Percentiles rank a stretch among this genome's conserved stretches.
Evolutionary conservation across 2,888 invertebrate species (phyloP).

Genomic region (Melangyna quadrimaculata): DNA sequence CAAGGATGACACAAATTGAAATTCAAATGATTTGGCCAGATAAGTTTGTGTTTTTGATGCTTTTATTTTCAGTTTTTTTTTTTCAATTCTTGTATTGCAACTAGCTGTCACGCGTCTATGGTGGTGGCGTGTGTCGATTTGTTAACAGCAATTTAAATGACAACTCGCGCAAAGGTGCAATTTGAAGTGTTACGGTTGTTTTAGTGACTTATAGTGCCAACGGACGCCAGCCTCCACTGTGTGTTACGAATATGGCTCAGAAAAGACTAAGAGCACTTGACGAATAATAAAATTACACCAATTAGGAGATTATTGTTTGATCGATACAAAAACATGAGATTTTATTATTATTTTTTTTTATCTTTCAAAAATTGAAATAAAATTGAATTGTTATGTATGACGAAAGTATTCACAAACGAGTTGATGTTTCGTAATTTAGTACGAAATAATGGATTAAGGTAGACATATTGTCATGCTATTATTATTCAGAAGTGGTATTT

Average conservation of each 20-base stretch:
- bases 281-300: conserved; percentile 50
- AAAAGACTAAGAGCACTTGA: conserved; percentile 53
- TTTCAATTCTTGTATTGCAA: not conserved
- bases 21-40: conserved; percentile 47
- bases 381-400: not conserved
- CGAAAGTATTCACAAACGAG: not conserved
- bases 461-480: not conserved
- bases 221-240: too few relatives aligned
- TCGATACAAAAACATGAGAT: not conserved
- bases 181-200: conserved; percentile 41
- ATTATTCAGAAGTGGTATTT: conserved; percentile 5
- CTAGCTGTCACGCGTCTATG: not conserved
- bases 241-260: not conserved
- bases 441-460: not conserved
- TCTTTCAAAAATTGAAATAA: not conserved
- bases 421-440: not conserved
- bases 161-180: conserved; percentile 27
- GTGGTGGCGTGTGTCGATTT: conserved; percentile 44
- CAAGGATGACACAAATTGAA: conserved; percentile 62
- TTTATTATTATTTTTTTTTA: not conserved
- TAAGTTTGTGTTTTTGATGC: conserved; percentile 7
- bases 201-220: conserved; percentile 24
- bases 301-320: conserved; percentile 20
- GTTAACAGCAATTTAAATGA: conserved; percentile 37
- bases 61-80: not conserved